Evolutionary conservation across 2,113 vertebrate species (phyloP), one percentile per base, ranked within the genome.

Genomic region (Cisticola juncidis): DNA sequence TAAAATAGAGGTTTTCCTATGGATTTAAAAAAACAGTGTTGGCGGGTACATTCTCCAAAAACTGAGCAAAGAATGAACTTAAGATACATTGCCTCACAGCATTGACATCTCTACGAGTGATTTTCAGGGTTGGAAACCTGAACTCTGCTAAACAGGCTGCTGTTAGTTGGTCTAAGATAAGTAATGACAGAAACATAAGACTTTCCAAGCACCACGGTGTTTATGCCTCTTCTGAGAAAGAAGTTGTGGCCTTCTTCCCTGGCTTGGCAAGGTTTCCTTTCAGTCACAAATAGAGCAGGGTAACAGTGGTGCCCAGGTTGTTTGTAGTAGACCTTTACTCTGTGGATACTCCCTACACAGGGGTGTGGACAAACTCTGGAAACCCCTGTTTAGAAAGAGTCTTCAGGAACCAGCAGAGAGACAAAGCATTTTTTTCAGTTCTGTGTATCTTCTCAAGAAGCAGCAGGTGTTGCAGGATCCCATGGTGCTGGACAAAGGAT

Each of bases 31-130:
- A 81, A 71, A 40, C 14, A 24, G n/a, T 28, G 10, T 29, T 86
- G 48, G 48, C 71, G 72, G 28, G 25, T 86, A 64, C 9, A 8
- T 47, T 81, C 61, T 93, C 61, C 73, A 76, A 72, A 61, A 94
- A 45, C 14, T 71, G 80, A 85, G 79, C 54, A 76, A 82, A 79
- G 66, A 93, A 72, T 61, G 53, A 79, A 90, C 25, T 79, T 58
- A 18, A 48, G 48, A 69, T 45, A 33, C 31, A 79, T 82, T 94
- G 58, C 58, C 36, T 95, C 85, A 79, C 87, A 7, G 0, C 66
- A 9, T 26, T 53, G 66, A 82, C 36, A 81, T 69, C 48, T 85
- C 13, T 6, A 76, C 36, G 1, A 3, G 73, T 23, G 33, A 65
- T 81, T 72, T 81, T 50, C 68, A 73, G 58, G 20, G 45, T 4